Conservation (phyloP, 2,888 invertebrate genomes). For the Steinernema carpocapsae region DNA sequence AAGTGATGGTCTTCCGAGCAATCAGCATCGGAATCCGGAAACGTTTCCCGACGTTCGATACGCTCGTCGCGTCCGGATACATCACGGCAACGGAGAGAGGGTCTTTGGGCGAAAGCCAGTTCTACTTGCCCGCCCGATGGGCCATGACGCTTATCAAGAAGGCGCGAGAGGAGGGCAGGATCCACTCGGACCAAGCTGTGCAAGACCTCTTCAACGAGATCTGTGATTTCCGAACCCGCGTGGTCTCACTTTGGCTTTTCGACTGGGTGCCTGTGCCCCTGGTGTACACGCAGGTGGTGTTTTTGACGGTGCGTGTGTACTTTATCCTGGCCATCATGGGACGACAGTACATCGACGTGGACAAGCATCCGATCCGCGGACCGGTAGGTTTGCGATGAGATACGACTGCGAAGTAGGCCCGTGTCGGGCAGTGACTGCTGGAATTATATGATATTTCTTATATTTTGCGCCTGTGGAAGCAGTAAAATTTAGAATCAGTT, state of each 20-base stretch:
- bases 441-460: no score
- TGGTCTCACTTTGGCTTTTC: neutral
- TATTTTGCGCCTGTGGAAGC: no score
- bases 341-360: constrained; percentile 31
- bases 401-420: no score
- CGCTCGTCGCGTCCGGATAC: constrained; percentile 42
- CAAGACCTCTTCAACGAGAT: constrained; percentile 33
- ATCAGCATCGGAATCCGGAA: constrained; percentile 37
- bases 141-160: constrained; percentile 31
- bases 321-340: constrained; percentile 37
- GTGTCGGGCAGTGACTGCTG: no score
- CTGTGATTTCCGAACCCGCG: constrained; percentile 3
- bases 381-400: no score
- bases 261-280: constrained; percentile 36
- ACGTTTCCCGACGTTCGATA: constrained; percentile 38
- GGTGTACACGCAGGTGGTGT: constrained; percentile 38
- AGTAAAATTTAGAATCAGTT: no score
- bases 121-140: constrained; percentile 38
- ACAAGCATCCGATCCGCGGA: constrained; percentile 21
- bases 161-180: neutral
- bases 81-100: constrained; percentile 33
- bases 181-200: constrained; percentile 34
- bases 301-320: constrained; percentile 35
- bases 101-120: constrained; percentile 22
- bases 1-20: constrained; percentile 36